Evolutionary conservation across 2,113 vertebrate genomes (phyloP), one percentile per base, ranked within the genome.

Genomic region (Onychostruthus taczanowskii): DNA sequence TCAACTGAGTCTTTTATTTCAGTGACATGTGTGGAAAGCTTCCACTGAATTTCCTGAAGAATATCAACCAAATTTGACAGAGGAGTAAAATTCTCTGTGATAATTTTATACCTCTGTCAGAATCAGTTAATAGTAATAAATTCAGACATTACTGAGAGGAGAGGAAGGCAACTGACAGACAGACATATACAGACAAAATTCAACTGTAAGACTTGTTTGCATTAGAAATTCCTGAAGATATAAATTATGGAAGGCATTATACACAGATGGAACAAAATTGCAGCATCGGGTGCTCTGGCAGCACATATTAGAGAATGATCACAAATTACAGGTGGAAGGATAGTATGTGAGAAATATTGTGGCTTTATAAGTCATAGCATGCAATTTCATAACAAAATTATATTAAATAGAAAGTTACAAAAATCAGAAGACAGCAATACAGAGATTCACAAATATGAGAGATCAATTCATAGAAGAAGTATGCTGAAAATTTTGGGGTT

Each of bases 151-250:
- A 92, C 23, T 67, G 35, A 80, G 49, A 31, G 37, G 58, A 94
- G 67, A 76, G 82, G 75, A 95, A 95, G 70, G 49, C 41, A 83
- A 76, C 28, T 85, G 78, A 93, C 78, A 94, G 87, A 82, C 18
- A 94, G 93, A 91, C 62, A 90, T 80, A 93, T 46, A 93, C 70
- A 95, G 85, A 90, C 30, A 85, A 90, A 95, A 94, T 93, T 68
- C n/a, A 82, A 63, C 66, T 41, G 6, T 53, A 75, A 79, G 19
- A 11, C 22, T 79, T 84, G 39, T 49, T 87, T 94, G 47, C 49
- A 85, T 76, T 58, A 72, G 90, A 94, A 91, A 87, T 87, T 93
- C 70, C 78, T 79, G 41, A 83, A 90, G 62, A 79, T 72, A 64
- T 76, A 94, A 95, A 87, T 61, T 90, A 85, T 62, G 31, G 41